Base-by-base conservation (phyloP, 1,140 invertebrate species). In the Amphibalanus amphitrite region DNA sequence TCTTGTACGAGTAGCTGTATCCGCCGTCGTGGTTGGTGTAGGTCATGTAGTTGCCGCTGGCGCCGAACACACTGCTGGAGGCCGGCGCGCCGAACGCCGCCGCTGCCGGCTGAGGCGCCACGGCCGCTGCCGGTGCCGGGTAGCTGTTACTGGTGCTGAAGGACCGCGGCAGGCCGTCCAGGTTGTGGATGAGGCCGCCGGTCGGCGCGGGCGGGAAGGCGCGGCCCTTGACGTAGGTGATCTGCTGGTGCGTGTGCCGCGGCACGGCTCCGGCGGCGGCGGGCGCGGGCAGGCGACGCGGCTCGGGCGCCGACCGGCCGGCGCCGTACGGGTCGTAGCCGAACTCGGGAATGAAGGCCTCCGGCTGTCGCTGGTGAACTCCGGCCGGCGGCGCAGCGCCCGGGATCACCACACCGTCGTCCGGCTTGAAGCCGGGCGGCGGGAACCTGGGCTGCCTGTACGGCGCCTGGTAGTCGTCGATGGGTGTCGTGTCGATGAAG, bases 391-490 rank as follows among this genome's bases (percentile, higher is more conserved):
- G 13, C 47, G 47, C 10, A 59, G 67, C 67, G 67, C 25, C 69
- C 69, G 78, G 78, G 67, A 77, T 74, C 28, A 88, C 83, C 78
- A 85, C 87, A 75, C 90, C 88, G 71, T 89, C 88, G 71, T 89
- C 85, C 0, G 87, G 86, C 76, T 90, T 86, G 25, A 88, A 80
- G 0, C 82, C 78, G 0, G 86, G 86, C 71, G 80, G 77, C 59
- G 79, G 86, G 75, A 79, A 82, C 67, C 80, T 80, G 75, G 86
- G 87, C 76, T 89, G 89, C 74, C 90, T 84, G 74, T 84, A 83
- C 10, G 90, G 90, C 64, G 90, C 90, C 78, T 88, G 83, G 78
- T 90, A 92, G 77, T 89, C 84, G 77, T 93, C 91, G 73, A 94
- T 91, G 3, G 90, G 85, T 69, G 86, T 85, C 90, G 82, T 79